phyloP scores from a whole-genome alignment of 2,888 invertebrate species.

The Melieria omissa region DNA sequence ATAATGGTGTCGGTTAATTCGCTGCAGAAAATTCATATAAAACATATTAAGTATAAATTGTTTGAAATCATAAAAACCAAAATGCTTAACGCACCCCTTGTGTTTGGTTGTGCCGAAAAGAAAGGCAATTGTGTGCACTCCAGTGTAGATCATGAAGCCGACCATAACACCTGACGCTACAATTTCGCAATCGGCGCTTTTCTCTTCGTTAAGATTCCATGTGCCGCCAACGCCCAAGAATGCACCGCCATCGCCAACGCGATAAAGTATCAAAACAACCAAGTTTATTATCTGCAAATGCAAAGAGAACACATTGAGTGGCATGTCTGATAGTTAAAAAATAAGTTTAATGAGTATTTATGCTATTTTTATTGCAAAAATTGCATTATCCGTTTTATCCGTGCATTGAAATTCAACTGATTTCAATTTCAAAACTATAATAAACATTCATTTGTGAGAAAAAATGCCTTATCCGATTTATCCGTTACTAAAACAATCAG shows the following conservation, averaged over 20 bases:
- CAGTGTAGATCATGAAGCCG: constrained; percentile 86
- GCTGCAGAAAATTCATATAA: constrained; percentile 66
- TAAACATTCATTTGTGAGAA: no score
- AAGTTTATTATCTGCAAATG: constrained; percentile 80
- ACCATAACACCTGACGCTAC: constrained; percentile 88
- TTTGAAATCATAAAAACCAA: not conserved
- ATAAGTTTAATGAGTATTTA: no score
- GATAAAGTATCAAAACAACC: constrained; percentile 81
- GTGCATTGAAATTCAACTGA: no score
- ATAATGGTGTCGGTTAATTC: constrained; percentile 83
- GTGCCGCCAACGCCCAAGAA: constrained; percentile 90
- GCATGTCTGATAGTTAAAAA: no score
- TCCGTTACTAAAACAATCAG: no score
- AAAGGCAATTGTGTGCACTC: constrained; percentile 79
- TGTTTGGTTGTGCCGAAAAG: constrained; percentile 82
- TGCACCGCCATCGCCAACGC: constrained; percentile 83
- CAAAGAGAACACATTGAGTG: constrained; percentile 11
- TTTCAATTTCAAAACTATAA: no score
- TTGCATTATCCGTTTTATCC: no score
- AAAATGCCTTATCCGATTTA: no score
- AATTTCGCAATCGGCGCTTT: constrained; percentile 88
- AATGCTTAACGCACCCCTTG: constrained; percentile 71
- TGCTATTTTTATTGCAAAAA: no score
- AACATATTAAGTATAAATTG: not conserved
- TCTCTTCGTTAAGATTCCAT: constrained; percentile 90